Evolutionary conservation across 2,797 vertebrate species (phyloP).

Genomic region (Eremophila alpestris): DNA sequence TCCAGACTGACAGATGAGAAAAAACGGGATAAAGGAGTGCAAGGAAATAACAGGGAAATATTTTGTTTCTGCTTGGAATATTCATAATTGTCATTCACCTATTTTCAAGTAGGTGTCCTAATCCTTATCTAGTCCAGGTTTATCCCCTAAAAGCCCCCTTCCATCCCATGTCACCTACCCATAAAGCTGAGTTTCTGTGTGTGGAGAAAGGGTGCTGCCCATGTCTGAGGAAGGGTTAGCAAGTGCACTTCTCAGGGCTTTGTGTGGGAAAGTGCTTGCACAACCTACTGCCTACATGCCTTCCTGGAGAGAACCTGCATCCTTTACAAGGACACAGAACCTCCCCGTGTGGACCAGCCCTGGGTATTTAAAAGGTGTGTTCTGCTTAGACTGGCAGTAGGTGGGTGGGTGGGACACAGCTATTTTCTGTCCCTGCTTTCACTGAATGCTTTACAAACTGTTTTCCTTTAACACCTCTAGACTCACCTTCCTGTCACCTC

Average conservation of each 20-base stretch:
- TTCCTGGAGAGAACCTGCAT: neutral
- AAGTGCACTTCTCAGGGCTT: neutral
- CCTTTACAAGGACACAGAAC: neutral
- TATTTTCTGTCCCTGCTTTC: neutral
- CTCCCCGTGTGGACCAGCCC: neutral
- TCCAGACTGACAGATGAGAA: neutral
- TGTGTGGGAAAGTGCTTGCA: neutral
- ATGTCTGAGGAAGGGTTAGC: neutral
- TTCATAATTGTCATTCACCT: neutral
- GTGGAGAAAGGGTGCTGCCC: neutral
- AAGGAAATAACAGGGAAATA: neutral
- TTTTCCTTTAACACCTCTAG: neutral
- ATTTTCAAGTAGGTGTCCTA: neutral
- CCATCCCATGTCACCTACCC: neutral
- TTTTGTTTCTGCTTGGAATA: neutral
- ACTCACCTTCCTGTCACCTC: neutral
- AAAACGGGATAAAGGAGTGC: neutral
- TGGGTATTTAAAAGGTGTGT: fast-evolving
- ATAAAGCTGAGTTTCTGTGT: neutral
- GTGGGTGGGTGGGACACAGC: neutral
- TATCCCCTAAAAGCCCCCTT: neutral
- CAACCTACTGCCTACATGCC: neutral
- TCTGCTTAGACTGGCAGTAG: neutral
- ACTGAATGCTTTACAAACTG: neutral
- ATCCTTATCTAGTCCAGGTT: neutral